Base-by-base conservation (phyloP, 2,888 invertebrate species). In the Mesorhabditis spiculigera region DNA sequence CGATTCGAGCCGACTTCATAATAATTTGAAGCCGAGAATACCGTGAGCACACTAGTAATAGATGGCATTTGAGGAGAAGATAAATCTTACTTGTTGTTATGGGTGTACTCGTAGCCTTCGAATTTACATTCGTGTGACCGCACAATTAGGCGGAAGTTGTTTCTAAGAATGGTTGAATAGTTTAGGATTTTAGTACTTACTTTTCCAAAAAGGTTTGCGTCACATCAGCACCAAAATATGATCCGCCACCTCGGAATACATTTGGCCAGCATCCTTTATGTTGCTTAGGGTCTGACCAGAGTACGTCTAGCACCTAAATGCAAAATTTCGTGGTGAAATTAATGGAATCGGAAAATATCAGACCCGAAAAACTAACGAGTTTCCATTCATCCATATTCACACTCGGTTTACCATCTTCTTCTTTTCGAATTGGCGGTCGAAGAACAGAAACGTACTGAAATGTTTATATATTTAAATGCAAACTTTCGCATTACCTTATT, bases 1-100 rank as follows among this genome's bases (percentile, higher is more conserved):
- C 93, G 92, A 73, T 80, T 80, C 13, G 73, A 73, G 62, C 79
- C 79, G 0, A 78, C 93, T 89, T 94, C 94, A 88, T 95, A 95
- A 87, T 95, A 95, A 88, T 94, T 95, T n/a, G 95, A 95, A 4
- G 95, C 95, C 2, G 95, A 95, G 88, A 95, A 95, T 80, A 95
- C 92, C 63, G 95, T 95, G 82, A 95, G 90, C 68, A 93, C 92
- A 10, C 93, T 93, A 87, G 0, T 73, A 68, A 10, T 42, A 13
- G 44, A 63, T 8, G 1, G 50, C 4, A 5, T 28, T 45, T 66
- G 42, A 45, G 45, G 42, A n/a, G n/a, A 61, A 28, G 16, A 50
- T 45, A 13, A 16, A 62, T 13, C 68, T 68, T 75, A 83, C 65
- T 71, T 72, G 66, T 84, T 82, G 86, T 91, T 90, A 83, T 95